Percentiles rank a stretch among this genome's conserved stretches.
Conservation (phyloP, 2,797 vertebrate genomes). For the Myotis planiceps region DNA sequence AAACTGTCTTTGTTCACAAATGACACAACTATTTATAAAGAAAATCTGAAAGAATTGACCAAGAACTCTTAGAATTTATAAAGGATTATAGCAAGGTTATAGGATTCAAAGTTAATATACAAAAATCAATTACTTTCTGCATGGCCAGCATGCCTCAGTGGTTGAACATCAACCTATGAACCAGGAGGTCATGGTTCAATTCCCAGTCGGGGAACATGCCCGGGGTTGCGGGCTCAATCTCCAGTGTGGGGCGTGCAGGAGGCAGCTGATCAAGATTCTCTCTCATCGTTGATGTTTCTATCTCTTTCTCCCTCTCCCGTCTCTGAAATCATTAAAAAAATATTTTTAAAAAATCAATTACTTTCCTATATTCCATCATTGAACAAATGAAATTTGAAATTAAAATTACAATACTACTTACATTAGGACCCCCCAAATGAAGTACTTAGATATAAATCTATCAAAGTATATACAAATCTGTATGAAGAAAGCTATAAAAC, state of each 20-base stretch:
- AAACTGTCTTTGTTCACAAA: neutral
- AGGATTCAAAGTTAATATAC: neutral
- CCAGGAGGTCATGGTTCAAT: too few relatives aligned
- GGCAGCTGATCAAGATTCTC: too few relatives aligned
- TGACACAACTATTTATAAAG: neutral
- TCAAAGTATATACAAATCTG: neutral
- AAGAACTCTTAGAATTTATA: neutral
- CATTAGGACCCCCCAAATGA: neutral
- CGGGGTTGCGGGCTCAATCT: too few relatives aligned
- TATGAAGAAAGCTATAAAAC: neutral
- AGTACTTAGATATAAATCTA: neutral
- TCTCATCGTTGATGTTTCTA: too few relatives aligned
- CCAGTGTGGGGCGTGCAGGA: too few relatives aligned
- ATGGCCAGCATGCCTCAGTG: too few relatives aligned
- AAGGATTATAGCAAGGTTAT: neutral
- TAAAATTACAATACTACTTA: neutral
- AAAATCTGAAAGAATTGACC: neutral
- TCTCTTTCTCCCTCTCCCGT: too few relatives aligned
- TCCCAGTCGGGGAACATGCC: too few relatives aligned
- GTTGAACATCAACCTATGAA: too few relatives aligned
- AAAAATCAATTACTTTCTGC: too few relatives aligned
- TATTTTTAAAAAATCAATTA: neutral
- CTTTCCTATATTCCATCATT: neutral
- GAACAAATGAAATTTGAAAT: neutral
- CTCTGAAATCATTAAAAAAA: too few relatives aligned